These are phyloP conservation scores for Cephus cinctus DNA, from an alignment of 1,140 invertebrate genomes.

Conservation along the genomic window DNA sequence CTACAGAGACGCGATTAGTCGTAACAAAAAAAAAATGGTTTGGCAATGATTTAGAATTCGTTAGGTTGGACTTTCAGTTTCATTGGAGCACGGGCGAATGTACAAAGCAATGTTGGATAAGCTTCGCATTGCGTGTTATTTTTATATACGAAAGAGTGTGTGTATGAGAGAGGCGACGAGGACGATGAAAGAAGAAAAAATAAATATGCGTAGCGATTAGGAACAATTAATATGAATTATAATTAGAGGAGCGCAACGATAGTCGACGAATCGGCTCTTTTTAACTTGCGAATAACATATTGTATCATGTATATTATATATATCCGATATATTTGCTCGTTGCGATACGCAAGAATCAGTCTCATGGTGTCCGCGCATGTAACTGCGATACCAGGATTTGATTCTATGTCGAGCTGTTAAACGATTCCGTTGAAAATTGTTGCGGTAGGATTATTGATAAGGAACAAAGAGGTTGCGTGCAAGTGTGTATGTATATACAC, in stretches of 20 bases:
- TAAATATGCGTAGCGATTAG: too few relatives aligned
- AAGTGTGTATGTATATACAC: constrained; percentile 22
- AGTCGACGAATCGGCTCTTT: too few relatives aligned
- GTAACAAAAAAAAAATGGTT: constrained; percentile 27
- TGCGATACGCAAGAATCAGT: too few relatives aligned
- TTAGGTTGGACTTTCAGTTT: constrained; percentile 46
- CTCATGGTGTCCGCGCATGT: too few relatives aligned
- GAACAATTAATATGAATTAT: too few relatives aligned
- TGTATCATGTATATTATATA: too few relatives aligned
- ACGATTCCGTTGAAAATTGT: constrained; percentile 29
- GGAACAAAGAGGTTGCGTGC: constrained; percentile 42
- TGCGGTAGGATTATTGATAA: constrained; percentile 29
- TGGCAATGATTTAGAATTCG: constrained; percentile 32
- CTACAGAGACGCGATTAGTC: constrained; percentile 12
- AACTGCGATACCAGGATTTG: too few relatives aligned
- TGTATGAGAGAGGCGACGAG: neutral
- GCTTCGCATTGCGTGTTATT: constrained; percentile 54
- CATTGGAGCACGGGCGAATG: constrained; percentile 57
- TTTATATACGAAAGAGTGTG: constrained; percentile 42
- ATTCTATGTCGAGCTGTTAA: too few relatives aligned
- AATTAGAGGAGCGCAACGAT: too few relatives aligned
- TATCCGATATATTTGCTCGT: too few relatives aligned
- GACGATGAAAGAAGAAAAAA: neutral
- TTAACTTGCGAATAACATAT: too few relatives aligned
- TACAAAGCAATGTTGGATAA: constrained; percentile 56